Conservation (phyloP, 2,797 vertebrate genomes). For the Thaleichthys pacificus region DNA sequence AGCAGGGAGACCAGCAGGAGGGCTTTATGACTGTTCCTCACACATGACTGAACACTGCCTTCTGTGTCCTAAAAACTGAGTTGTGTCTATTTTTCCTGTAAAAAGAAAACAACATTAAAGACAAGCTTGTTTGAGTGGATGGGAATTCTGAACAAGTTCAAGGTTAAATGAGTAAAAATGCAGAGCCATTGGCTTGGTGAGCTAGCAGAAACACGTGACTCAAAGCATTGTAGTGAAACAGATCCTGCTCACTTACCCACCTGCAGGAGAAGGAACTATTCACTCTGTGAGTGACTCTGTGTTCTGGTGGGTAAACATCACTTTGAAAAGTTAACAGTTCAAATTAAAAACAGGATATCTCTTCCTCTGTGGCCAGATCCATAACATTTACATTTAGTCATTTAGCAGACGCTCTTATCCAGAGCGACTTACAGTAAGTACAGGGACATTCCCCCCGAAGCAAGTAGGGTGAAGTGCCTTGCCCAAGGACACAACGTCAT, state of each 20-base stretch:
- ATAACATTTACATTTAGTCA: too few relatives aligned
- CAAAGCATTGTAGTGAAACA: too few relatives aligned
- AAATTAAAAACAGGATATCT: background rate
- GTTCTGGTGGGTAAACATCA: background rate
- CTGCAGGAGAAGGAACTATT: too few relatives aligned
- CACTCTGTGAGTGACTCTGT: background rate
- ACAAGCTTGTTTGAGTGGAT: conserved; percentile 46
- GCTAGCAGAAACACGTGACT: too few relatives aligned
- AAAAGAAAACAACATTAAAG: conserved; percentile 73
- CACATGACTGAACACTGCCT: conserved; percentile 59
- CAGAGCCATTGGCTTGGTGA: too few relatives aligned
- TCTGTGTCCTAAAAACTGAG: conserved; percentile 34
- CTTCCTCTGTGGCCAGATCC: background rate
- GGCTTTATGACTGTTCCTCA: conserved; percentile 45
- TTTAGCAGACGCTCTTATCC: too few relatives aligned
- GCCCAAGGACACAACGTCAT: too few relatives aligned
- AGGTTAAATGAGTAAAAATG: too few relatives aligned
- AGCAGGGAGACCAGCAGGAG: conserved; percentile 32
- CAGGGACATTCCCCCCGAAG: too few relatives aligned
- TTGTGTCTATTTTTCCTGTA: conserved; percentile 50
- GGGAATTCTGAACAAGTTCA: conserved; percentile 47
- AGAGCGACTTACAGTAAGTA: too few relatives aligned
- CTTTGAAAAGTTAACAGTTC: background rate
- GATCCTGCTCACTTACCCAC: too few relatives aligned
- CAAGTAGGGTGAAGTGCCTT: too few relatives aligned